phyloP scores from a whole-genome alignment of 2,113 vertebrate genomes.

The Osmerus mordax region DNA sequence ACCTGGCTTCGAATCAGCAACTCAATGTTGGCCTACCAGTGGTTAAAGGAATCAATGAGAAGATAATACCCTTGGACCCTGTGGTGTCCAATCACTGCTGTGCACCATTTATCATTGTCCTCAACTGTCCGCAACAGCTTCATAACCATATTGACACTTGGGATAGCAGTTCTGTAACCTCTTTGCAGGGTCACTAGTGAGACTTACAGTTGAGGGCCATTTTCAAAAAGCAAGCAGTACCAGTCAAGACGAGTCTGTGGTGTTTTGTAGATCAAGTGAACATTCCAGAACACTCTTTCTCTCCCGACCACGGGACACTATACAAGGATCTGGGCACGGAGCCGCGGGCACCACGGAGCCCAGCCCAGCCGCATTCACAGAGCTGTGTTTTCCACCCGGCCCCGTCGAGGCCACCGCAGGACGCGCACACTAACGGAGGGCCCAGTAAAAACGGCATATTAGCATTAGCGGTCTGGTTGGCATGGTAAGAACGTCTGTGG shows the following conservation, averaged over 20 bases:
- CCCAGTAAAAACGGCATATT: not conserved
- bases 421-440: not conserved
- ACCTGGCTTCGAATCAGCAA: no score
- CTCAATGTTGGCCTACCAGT: no score
- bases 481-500: not conserved
- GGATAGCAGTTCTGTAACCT: no score
- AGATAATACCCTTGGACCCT: no score
- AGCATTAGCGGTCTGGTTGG: not conserved
- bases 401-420: not conserved
- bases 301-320: conserved; percentile 15
- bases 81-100: no score
- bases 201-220: no score
- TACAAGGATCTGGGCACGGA: conserved; percentile 19
- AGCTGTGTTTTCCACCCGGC: conserved; percentile 12
- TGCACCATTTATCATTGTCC: no score
- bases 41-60: no score
- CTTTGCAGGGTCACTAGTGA: no score
- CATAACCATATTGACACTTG: no score
- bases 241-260: not conserved
- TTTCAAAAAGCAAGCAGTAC: not conserved
- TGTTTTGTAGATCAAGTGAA: conserved; percentile 10
- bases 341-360: not conserved
- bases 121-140: no score
- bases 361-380: conserved; percentile 23
- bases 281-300: conserved; percentile 9